Conservation (phyloP, 2,888 invertebrate genomes). For the Ophion ventricosus region DNA sequence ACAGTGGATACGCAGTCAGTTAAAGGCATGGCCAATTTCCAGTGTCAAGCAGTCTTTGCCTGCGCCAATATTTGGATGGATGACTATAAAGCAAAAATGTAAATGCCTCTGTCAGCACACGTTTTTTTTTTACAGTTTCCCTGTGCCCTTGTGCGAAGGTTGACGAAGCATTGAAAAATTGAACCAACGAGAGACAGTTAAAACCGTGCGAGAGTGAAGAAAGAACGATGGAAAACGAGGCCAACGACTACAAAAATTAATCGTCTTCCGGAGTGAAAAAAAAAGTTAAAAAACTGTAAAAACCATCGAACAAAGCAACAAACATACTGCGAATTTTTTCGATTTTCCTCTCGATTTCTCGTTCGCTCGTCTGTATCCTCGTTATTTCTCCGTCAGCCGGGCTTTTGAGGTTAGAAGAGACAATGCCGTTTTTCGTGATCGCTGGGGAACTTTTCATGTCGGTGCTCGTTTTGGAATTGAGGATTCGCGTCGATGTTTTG, state of each 20-base stretch:
- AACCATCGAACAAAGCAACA: neutral
- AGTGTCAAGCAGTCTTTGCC: neutral
- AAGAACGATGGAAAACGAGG: neutral
- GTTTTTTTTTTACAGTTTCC: neutral
- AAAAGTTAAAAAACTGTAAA: no score
- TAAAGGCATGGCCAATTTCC: no score
- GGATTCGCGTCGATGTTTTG: neutral
- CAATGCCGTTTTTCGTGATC: neutral
- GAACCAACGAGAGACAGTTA: neutral
- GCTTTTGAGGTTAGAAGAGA: slow-evolving; percentile 32
- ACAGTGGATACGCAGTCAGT: no score
- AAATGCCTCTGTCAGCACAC: neutral
- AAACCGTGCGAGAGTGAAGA: neutral
- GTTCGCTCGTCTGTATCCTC: slow-evolving; percentile 30
- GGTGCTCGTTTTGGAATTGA: neutral
- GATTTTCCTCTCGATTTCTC: slow-evolving; percentile 25
- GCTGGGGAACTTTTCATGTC: neutral
- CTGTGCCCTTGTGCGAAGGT: neutral
- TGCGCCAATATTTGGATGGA: neutral
- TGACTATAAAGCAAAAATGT: neutral
- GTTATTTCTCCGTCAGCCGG: slow-evolving; percentile 40
- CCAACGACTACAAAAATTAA: no score
- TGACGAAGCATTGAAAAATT: neutral
- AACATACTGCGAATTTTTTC: slow-evolving; percentile 39
- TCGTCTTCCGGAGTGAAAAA: no score